Evolutionary conservation across 2,888 invertebrate genomes (phyloP), one percentile per base, ranked within the genome.

Genomic region (Choreutis nemorana): DNA sequence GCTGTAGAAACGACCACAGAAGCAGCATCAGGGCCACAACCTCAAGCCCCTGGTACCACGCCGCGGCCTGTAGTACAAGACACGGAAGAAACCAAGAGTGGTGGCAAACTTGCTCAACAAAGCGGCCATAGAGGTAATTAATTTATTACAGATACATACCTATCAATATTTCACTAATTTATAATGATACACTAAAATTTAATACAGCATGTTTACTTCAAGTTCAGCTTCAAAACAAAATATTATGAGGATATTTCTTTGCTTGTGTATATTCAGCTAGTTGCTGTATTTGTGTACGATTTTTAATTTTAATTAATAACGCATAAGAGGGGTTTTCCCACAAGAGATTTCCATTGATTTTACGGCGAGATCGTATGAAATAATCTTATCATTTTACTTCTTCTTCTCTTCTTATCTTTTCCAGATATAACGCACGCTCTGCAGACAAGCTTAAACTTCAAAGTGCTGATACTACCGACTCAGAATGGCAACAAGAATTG

Each of bases 351-450:
- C 2, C 4, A 23, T 10, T 23, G 13, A 11, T 4, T 23, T 23
- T 23, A 23, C 3, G 23, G 6, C 10, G 9, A 23, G n/a, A n/a
- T n/a, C n/a, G n/a, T n/a, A n/a, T n/a, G n/a, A n/a, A n/a, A n/a
- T n/a, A n/a, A 1, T 15, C 3, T 1, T 16, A 9, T 6, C 2
- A 23, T 16, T 4, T 14, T 15, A 12, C 9, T 20, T 30, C 2
- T 2, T 3, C 9, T 23, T 6, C 6, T 12, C 13, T 14, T 3
- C 6, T 15, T 14, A 23, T 28, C 23, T 23, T 26, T 30, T 47
- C 26, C 60, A 66, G 65, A 63, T 26, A 52, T 66, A 30, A 36
- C 55, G 32, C 48, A 53, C 27, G 63, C 62, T 0, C 11, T 66
- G 7, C 53, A 60, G 34, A 42, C 58, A 0, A 50, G 41, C 2